Percentiles rank a stretch among this genome's conserved stretches.
phyloP scores from a whole-genome alignment of 92 coral and sea anemone species.

The Hydrozoanthus gracilis region DNA sequence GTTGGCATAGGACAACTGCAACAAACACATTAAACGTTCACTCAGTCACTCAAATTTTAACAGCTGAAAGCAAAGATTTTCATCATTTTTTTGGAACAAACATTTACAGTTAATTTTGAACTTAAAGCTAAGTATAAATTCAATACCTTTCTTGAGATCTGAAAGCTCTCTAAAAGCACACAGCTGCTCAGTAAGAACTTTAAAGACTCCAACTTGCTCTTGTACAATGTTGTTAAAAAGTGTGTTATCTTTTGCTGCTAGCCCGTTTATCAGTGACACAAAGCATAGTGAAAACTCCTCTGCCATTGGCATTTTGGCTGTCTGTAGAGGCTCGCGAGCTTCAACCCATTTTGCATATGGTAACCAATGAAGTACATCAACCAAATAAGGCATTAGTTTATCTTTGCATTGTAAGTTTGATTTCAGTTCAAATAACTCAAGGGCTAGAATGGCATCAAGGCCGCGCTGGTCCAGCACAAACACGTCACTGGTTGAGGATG shows the following conservation, averaged over 20 bases:
- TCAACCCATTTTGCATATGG: conserved; percentile 89
- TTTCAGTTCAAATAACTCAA: conserved; percentile 80
- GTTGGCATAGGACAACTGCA: conserved; percentile 74
- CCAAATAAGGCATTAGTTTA: conserved; percentile 90
- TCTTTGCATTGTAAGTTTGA: conserved; percentile 86
- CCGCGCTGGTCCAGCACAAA: conserved; percentile 85
- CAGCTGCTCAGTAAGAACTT: conserved; percentile 73
- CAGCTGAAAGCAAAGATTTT: no score
- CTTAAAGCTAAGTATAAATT: not conserved
- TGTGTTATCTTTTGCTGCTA: conserved; percentile 77
- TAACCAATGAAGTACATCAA: conserved; percentile 80
- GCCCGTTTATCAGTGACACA: conserved; percentile 83
- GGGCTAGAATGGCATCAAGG: conserved; percentile 89
- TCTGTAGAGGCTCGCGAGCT: conserved; percentile 59
- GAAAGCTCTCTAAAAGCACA: conserved; percentile 68
- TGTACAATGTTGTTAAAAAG: conserved; percentile 67
- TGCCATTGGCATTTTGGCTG: conserved; percentile 73
- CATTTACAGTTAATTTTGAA: no score
- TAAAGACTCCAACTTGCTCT: conserved; percentile 72
- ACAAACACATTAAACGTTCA: not conserved
- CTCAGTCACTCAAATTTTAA: not conserved
- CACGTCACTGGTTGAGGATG: conserved; percentile 51
- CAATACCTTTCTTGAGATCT: conserved; percentile 81
- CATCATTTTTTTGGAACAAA: not conserved
- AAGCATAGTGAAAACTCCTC: conserved; percentile 94